A percentile compares a stretch with the other conserved stretches of the same genome.
Conservation (phyloP, 2,113 vertebrate genomes). For the Embiotoca jacksoni region DNA sequence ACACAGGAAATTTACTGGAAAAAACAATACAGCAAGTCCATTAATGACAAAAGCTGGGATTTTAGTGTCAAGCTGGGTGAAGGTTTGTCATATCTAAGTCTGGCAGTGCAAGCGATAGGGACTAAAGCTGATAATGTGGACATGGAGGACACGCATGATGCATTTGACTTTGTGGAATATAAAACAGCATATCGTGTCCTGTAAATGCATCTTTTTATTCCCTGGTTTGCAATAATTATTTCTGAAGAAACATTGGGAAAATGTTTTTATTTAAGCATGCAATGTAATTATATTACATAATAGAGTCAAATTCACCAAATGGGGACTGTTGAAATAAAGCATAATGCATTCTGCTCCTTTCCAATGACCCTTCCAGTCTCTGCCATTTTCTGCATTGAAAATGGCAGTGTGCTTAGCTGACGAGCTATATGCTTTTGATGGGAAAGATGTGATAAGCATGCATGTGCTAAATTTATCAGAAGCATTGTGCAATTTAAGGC, state of each 20-base stretch:
- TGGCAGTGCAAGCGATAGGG: slow-evolving; percentile 19
- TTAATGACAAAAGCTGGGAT: slow-evolving; percentile 46
- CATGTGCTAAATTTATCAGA: not conserved
- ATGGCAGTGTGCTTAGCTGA: not conserved
- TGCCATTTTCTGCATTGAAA: too few species aligned
- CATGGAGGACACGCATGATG: not conserved
- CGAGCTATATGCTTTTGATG: not conserved
- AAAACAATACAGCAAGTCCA: slow-evolving; percentile 31
- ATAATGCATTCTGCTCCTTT: not conserved
- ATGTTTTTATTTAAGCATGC: not conserved
- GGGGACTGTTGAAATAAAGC: not conserved
- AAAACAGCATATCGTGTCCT: not conserved
- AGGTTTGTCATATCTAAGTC: slow-evolving; percentile 6
- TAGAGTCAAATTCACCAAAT: not conserved
- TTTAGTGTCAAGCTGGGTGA: slow-evolving; percentile 28
- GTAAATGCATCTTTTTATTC: not conserved
- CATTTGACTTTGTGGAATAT: not conserved
- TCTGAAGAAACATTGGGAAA: not conserved
- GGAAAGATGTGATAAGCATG: not conserved
- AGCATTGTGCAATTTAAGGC: not conserved
- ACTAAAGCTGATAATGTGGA: slow-evolving; percentile 14
- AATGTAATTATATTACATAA: not conserved
- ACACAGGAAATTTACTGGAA: slow-evolving; percentile 1
- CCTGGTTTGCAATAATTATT: not conserved
- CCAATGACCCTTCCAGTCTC: not conserved